Evolutionary conservation across 2,797 vertebrate genomes (phyloP).

Genomic region (Cirrhinus mrigala): DNA sequence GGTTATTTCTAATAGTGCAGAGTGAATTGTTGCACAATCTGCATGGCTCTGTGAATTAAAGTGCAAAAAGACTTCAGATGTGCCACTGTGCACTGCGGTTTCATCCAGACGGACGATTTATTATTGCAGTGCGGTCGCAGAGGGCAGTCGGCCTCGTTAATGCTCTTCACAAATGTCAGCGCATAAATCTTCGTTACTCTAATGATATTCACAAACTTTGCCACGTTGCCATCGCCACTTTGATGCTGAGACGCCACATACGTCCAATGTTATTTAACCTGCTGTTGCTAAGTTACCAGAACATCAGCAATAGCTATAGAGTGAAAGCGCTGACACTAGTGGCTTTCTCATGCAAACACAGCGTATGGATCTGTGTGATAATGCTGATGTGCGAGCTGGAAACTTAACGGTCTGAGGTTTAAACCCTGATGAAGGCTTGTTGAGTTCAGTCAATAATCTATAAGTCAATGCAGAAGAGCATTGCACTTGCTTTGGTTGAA

Average conservation of each 20-base stretch:
- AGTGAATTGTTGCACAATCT: not conserved
- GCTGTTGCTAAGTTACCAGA: slow-evolving; percentile 30
- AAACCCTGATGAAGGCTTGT: not conserved
- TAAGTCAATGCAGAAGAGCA: not conserved
- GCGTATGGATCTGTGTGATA: not conserved
- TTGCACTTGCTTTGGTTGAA: not conserved
- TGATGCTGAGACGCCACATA: slow-evolving; percentile 6
- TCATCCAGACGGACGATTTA: not conserved
- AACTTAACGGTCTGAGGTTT: not conserved
- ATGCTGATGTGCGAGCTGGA: not conserved
- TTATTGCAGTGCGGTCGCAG: not conserved
- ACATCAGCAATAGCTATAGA: not conserved
- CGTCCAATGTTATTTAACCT: not conserved
- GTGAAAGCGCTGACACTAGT: not conserved
- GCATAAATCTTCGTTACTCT: slow-evolving; percentile 15
- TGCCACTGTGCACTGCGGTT: not conserved
- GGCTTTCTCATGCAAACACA: not conserved
- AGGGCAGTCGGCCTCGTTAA: slow-evolving; percentile 5
- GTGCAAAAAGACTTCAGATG: not conserved
- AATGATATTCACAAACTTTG: slow-evolving; percentile 23
- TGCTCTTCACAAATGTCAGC: slow-evolving; percentile 9
- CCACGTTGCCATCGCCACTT: not conserved
- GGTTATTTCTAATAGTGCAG: not conserved
- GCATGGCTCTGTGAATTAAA: not conserved
- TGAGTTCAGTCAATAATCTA: not conserved